A percentile compares a stretch with the other conserved stretches of the same genome.
Evolutionary conservation across 1,140 invertebrate genomes (phyloP).

Genomic region (Tetraneura akinire): DNA sequence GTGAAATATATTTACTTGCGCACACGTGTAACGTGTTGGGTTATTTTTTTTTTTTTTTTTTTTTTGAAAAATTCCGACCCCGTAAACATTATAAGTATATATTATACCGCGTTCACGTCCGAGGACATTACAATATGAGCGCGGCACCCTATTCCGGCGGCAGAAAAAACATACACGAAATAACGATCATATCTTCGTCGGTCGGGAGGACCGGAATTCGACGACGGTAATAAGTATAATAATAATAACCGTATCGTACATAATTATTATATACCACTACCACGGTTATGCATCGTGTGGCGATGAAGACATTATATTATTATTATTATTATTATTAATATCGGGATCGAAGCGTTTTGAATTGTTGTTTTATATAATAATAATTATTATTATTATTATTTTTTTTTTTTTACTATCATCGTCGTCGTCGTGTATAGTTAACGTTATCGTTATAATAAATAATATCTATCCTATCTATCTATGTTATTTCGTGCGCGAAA

Average conservation of each 20-base stretch:
- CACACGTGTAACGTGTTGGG: too few species aligned
- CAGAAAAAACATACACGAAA: neutral
- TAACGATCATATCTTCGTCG: neutral
- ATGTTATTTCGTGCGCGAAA: neutral
- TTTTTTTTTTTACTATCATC: too few species aligned
- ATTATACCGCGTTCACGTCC: too few species aligned
- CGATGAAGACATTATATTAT: constrained; percentile 7
- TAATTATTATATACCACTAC: neutral
- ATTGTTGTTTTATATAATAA: neutral
- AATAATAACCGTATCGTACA: neutral
- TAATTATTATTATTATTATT: constrained; percentile 10
- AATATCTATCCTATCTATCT: too few species aligned
- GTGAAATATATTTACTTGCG: too few species aligned
- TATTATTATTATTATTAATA: neutral
- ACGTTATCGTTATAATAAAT: too few species aligned
- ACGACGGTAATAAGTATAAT: neutral
- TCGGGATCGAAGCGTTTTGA: neutral
- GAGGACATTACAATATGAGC: too few species aligned
- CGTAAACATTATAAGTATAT: too few species aligned
- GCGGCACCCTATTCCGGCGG: neutral
- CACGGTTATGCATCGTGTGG: neutral
- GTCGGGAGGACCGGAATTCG: constrained; percentile 6
- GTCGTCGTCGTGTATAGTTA: neutral
- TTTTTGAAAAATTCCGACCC: too few species aligned
- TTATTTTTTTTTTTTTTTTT: too few species aligned